phyloP scores from a whole-genome alignment of 2,888 invertebrate species.

The Lithosia quadra region DNA sequence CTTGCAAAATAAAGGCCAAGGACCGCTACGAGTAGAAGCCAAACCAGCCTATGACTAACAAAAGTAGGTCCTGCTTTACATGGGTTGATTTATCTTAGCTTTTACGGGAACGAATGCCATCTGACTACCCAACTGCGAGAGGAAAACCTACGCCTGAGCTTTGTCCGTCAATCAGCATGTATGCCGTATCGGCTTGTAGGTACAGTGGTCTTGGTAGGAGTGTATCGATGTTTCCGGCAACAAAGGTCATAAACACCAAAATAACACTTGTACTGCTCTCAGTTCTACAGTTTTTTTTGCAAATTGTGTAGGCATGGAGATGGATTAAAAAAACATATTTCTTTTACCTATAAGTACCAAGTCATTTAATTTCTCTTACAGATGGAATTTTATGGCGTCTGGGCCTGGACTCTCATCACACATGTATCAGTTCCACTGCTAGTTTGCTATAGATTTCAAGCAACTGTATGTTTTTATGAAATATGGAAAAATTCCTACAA shows the following conservation, averaged over 20 bases:
- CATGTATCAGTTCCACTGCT: conserved; percentile 90
- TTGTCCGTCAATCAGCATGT: background rate
- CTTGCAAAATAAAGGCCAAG: background rate
- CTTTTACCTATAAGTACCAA: too few relatives aligned
- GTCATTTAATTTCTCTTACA: conserved; percentile 46
- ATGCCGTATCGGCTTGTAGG: too few relatives aligned
- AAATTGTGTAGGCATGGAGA: too few relatives aligned
- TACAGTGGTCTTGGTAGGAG: too few relatives aligned
- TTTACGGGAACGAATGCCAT: background rate
- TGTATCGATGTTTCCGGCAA: too few relatives aligned
- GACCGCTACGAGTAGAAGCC: background rate
- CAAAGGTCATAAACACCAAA: too few relatives aligned
- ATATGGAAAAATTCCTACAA: conserved; percentile 93
- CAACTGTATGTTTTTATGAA: conserved; percentile 92
- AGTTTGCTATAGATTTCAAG: conserved; percentile 91
- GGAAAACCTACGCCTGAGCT: background rate
- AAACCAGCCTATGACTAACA: too few relatives aligned
- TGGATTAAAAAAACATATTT: too few relatives aligned
- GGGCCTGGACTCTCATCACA: conserved; percentile 92
- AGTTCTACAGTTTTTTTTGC: too few relatives aligned
- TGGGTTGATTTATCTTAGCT: background rate
- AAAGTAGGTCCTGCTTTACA: background rate
- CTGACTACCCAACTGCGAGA: background rate
- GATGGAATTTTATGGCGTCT: conserved; percentile 89
- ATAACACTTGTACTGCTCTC: too few relatives aligned